These are phyloP conservation scores for Stomatorhinus walkeri DNA, from an alignment of 2,797 vertebrate species.

Conservation along the genomic window DNA sequence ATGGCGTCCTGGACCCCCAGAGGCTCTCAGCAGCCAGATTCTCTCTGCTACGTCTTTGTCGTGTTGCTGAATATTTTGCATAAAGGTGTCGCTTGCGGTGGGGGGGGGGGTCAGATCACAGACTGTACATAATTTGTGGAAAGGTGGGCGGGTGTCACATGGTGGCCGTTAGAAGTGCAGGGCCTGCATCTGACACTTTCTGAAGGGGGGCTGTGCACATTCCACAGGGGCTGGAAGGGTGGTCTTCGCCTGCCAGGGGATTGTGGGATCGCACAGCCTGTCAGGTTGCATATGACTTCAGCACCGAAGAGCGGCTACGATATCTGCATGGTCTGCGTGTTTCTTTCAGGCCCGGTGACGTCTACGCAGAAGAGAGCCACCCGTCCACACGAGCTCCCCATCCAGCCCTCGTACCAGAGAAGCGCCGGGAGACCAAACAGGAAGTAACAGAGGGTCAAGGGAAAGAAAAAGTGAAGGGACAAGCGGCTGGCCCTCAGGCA, in stretches of 20 bases:
- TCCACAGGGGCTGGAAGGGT: conserved; percentile 28
- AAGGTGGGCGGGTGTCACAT: conserved; percentile 46
- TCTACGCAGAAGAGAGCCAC: not conserved
- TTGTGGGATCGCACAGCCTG: not conserved
- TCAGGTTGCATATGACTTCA: not conserved
- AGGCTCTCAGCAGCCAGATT: not conserved
- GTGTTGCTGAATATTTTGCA: not conserved
- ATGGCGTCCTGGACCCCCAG: not conserved
- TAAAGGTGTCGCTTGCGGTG: not conserved
- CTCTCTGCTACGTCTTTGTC: not conserved
- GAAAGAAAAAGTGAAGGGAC: conserved; percentile 5
- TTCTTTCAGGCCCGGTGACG: not conserved
- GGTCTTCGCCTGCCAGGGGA: not conserved
- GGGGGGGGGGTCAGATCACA: not conserved
- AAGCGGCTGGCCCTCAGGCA: not conserved
- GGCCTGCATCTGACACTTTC: conserved; percentile 45
- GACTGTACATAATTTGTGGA: conserved; percentile 30
- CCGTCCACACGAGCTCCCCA: not conserved
- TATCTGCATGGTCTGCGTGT: not conserved
- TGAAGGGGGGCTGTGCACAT: conserved; percentile 31
- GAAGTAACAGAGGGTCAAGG: not conserved
- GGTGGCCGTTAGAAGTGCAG: conserved; percentile 55
- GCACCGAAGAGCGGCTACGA: not conserved
- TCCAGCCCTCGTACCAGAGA: not conserved
- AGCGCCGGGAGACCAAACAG: not conserved